Percentiles rank a stretch among this genome's conserved stretches.
Conservation (phyloP, 2,888 invertebrate species). For the Itoplectis maculator region DNA sequence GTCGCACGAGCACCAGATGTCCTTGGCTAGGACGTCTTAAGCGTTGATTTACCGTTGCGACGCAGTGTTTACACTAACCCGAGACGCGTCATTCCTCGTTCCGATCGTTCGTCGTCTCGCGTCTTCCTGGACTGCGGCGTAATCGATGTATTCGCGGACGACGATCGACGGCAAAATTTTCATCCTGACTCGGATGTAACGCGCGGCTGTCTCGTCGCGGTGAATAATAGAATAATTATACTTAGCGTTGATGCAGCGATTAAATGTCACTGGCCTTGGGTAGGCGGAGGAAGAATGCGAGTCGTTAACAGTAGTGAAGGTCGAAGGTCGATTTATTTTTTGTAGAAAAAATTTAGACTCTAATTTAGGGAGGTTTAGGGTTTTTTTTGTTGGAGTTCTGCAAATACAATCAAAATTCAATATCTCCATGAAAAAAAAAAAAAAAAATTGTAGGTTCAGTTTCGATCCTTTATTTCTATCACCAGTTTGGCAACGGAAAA, state of each 20-base stretch:
- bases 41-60: constrained; percentile 61
- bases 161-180: constrained; percentile 22
- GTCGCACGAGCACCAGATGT: constrained; percentile 49
- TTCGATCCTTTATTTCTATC: too few relatives aligned
- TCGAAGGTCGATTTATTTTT: too few relatives aligned
- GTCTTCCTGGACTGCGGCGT: constrained; percentile 45
- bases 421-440: too few relatives aligned
- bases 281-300: too few relatives aligned
- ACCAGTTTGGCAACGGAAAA: too few relatives aligned
- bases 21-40: constrained; percentile 62
- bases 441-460: too few relatives aligned
- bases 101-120: constrained; percentile 45
- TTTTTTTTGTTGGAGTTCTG: too few relatives aligned
- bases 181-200: constrained; percentile 13
- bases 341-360: too few relatives aligned
- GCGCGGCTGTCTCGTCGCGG: background rate
- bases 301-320: too few relatives aligned
- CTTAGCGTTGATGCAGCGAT: background rate
- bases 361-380: too few relatives aligned
- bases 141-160: constrained; percentile 37
- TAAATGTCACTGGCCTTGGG: constrained; percentile 31
- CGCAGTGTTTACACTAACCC: too few relatives aligned
- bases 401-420: too few relatives aligned
- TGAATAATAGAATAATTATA: constrained; percentile 17
- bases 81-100: constrained; percentile 45